Base-by-base conservation (phyloP, 2,888 invertebrate genomes). In the Rhimphoctona megacephalus region DNA sequence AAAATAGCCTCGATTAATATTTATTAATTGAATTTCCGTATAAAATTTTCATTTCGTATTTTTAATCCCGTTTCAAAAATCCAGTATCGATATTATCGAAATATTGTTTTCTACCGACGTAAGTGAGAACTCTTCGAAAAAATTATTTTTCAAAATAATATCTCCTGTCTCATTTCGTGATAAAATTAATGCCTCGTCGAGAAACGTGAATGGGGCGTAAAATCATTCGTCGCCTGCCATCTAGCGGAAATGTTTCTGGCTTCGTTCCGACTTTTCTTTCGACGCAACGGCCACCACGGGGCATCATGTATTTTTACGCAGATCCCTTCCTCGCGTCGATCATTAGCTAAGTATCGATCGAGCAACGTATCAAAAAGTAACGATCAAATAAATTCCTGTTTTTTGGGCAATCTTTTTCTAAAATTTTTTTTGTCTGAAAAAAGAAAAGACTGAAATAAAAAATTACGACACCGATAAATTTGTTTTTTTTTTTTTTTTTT, bases 251-350 rank as follows among this genome's bases (percentile, higher is more conserved):
- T 19, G 22, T 76, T 78, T 54, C 69, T 84, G 81, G 66, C 64
- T 57, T 54, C 73, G 78, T 74, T 73, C 77, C 74, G 76, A 74
- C 46, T 25, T 83, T 78, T 81, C 69, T 52, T 74, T 52, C 67
- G 22, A 57, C 57, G 14, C 57, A 25, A 67, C 46, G 61, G 61
- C 25, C 25, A 17, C 57, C 9, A 3, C 9, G 2, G 22, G 2
- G 14, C 49, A 33, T 25, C n/a, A 25, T 33, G 30, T 74, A 54
- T 64, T 70, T 70, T 66, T 25, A 52, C 43, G 70, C 76, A 82
- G 86, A 82, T 87, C 36, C 81, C 81, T 74, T 72, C 86, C 76
- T 77, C 69, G 69, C 17, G 74, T 64, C 70, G 84, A 74, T 78
- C 81, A 76, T 77, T 70, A 6, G 17, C 19, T 9, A 30, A 19